Conservation (phyloP, 30 jellyfish, hydroid and myxozoan species). For the Aurelia sp. region DNA sequence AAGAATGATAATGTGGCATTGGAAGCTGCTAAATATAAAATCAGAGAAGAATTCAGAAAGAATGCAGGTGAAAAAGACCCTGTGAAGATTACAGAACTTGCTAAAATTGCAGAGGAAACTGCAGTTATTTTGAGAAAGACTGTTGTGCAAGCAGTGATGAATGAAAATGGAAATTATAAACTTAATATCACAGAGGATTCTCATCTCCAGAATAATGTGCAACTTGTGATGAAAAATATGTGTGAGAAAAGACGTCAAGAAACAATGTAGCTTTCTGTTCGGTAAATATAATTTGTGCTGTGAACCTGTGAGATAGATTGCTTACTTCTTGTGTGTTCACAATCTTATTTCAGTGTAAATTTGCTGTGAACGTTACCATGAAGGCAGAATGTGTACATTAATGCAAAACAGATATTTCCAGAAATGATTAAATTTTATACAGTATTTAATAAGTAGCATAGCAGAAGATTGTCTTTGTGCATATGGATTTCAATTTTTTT, state of each 20-base stretch:
- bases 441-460: too few relatives aligned
- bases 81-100: slow-evolving; percentile 28
- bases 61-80: slow-evolving; percentile 19
- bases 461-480: too few relatives aligned
- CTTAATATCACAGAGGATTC: slow-evolving; percentile 72
- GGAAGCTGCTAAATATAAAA: slow-evolving; percentile 76
- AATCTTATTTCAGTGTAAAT: too few relatives aligned
- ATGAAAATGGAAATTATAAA: slow-evolving; percentile 56
- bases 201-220: slow-evolving; percentile 52
- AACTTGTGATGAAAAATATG: slow-evolving; percentile 58
- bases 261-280: background rate
- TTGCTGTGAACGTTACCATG: too few relatives aligned
- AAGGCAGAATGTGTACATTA: too few relatives aligned
- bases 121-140: slow-evolving; percentile 61
- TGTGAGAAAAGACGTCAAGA: slow-evolving; percentile 25
- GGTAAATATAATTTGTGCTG: background rate
- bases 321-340: too few relatives aligned
- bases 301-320: background rate
- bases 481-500: too few relatives aligned
- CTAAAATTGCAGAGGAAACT: slow-evolving; percentile 71
- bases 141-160: slow-evolving; percentile 71
- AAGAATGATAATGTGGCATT: slow-evolving; percentile 69
- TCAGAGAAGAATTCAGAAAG: slow-evolving; percentile 75
- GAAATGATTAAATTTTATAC: too few relatives aligned
- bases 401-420: too few relatives aligned